These are phyloP conservation scores for Hippopotamus amphibius DNA, from an alignment of 2,113 vertebrate species.

Conservation along the genomic window DNA sequence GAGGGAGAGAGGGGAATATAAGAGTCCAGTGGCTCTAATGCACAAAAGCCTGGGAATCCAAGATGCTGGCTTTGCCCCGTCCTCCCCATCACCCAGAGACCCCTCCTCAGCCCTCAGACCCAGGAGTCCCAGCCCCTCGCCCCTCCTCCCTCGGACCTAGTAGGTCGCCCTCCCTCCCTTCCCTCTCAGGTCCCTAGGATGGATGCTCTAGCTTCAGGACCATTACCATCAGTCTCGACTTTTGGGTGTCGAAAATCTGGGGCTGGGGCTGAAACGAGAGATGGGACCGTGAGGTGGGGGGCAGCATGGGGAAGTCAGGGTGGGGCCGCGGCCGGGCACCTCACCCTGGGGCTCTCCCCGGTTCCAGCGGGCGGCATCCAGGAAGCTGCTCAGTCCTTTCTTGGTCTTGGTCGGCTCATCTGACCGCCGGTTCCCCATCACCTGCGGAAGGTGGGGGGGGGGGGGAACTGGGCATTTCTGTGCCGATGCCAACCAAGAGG, in stretches of 20 bases:
- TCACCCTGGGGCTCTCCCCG: slow-evolving; percentile 83
- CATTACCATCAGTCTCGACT: slow-evolving; percentile 91
- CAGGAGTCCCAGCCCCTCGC: background rate
- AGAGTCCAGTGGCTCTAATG: background rate
- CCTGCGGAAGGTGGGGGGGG: slow-evolving; percentile 69
- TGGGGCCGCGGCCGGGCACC: rapidly evolving
- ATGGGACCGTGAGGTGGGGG: background rate
- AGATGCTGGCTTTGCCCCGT: background rate
- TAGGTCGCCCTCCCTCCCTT: no score
- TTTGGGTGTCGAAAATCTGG: slow-evolving; percentile 87
- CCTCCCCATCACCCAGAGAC: background rate
- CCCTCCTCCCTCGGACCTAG: background rate
- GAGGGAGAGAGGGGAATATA: background rate
- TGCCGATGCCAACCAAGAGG: background rate
- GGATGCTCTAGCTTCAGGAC: slow-evolving; percentile 43
- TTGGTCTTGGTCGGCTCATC: slow-evolving; percentile 89
- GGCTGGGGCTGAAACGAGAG: slow-evolving; percentile 89
- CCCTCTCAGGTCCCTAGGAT: background rate
- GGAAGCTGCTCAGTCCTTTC: slow-evolving; percentile 87
- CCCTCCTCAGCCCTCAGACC: background rate
- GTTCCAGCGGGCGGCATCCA: slow-evolving; percentile 88
- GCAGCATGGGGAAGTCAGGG: rapidly evolving
- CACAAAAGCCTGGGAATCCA: background rate
- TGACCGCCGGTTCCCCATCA: slow-evolving; percentile 84
- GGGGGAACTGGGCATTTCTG: background rate